These are phyloP conservation scores for Neomonachus schauinslandi DNA, from an alignment of 2,113 vertebrate genomes.

Conservation along the genomic window DNA sequence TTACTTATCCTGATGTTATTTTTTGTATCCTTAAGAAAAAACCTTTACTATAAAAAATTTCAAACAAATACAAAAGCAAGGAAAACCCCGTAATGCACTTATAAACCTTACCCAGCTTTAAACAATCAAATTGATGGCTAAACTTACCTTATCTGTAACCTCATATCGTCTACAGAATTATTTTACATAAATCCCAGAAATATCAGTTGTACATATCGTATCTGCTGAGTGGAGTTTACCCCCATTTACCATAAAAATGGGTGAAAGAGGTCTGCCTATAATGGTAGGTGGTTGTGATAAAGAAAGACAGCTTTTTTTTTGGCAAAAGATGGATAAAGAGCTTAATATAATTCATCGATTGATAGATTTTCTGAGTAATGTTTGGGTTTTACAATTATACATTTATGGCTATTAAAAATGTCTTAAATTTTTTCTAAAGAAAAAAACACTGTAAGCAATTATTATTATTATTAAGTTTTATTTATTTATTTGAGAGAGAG, in stretches of 20 bases:
- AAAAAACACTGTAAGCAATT: background rate
- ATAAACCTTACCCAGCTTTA: conserved; percentile 1
- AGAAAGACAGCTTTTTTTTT: background rate
- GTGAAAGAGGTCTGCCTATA: background rate
- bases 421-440: background rate
- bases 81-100: background rate
- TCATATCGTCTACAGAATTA: background rate
- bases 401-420: background rate
- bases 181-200: conserved; percentile 2
- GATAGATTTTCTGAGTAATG: conserved; percentile 18
- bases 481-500: too few species aligned
- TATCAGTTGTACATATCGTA: background rate
- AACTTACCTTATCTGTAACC: background rate
- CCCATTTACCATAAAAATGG: conserved; percentile 11
- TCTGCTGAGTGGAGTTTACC: background rate
- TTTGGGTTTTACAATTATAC: conserved; percentile 13
- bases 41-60: background rate
- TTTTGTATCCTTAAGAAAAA: background rate
- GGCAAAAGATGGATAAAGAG: conserved; percentile 28
- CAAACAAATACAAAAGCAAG: conserved; percentile 32
- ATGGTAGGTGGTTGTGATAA: background rate
- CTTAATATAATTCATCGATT: background rate
- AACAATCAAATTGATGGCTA: background rate
- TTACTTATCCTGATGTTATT: background rate
- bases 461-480: background rate